Evolutionary conservation across 1,140 invertebrate genomes (phyloP).

Genomic region (Melanaphis sacchari): DNA sequence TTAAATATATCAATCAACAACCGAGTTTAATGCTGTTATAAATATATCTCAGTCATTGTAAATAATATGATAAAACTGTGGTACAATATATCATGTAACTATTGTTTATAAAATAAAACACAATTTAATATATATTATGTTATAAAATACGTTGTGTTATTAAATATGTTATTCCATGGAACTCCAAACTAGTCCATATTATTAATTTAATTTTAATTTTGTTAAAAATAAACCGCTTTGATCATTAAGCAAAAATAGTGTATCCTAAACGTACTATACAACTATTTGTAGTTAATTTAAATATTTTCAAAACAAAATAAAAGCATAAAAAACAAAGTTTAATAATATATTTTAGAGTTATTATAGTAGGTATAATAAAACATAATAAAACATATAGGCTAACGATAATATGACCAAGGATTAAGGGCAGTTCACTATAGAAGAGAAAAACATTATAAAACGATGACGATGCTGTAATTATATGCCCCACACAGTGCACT

Average conservation of each 20-base stretch:
- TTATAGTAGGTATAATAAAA: background rate
- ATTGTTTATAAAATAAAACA: no score
- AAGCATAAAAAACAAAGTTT: background rate
- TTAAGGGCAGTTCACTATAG: conserved; percentile 19
- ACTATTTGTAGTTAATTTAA: background rate
- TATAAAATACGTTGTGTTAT: no score
- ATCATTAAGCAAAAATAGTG: background rate
- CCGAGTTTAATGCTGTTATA: background rate
- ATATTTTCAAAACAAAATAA: background rate
- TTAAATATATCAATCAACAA: background rate
- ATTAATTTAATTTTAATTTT: background rate
- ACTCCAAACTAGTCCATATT: background rate
- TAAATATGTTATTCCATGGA: background rate
- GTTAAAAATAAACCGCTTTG: background rate
- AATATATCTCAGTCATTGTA: background rate
- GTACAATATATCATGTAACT: no score
- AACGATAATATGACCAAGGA: background rate
- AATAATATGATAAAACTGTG: background rate
- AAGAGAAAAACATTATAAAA: conserved; percentile 22
- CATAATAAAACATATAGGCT: conserved; percentile 15
- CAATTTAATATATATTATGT: no score
- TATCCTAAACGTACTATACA: background rate
- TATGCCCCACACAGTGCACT: background rate
- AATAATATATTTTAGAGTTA: background rate
- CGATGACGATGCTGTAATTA: conserved; percentile 14